Evolutionary conservation across 2,888 invertebrate genomes (phyloP).

Genomic region (Anodontia alba): DNA sequence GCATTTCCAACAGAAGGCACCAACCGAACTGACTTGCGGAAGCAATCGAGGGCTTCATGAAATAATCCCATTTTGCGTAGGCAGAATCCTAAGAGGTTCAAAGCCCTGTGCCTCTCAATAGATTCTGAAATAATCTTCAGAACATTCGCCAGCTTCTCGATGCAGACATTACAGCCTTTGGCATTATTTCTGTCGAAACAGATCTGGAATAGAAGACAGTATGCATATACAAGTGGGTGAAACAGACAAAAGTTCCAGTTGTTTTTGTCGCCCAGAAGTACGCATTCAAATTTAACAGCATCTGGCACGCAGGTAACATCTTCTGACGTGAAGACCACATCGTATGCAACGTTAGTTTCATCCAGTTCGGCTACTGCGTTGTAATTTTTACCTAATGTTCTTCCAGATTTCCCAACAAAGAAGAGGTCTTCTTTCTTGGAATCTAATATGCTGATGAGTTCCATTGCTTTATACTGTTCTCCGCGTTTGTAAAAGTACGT

Average conservation of each 20-base stretch:
- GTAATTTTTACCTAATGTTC: neutral
- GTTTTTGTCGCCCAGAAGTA: neutral
- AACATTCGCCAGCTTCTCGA: neutral
- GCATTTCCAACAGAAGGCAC: neutral
- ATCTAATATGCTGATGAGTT: neutral
- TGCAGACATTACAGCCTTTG: neutral
- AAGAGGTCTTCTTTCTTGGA: neutral
- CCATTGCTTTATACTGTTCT: neutral
- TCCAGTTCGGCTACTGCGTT: too few species aligned
- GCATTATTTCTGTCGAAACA: neutral
- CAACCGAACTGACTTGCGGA: neutral
- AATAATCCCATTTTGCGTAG: neutral
- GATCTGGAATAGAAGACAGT: neutral
- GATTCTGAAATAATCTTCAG: neutral
- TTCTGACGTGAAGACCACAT: neutral
- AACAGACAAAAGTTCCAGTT: neutral
- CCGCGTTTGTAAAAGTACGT: too few species aligned
- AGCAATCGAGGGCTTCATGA: neutral
- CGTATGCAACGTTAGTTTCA: neutral
- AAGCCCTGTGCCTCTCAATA: neutral
- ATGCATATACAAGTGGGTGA: neutral
- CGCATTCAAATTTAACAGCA: conserved; percentile 6
- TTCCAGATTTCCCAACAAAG: neutral
- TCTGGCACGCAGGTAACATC: neutral
- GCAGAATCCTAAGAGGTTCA: neutral